These are phyloP conservation scores for Picus viridis DNA, from an alignment of 2,797 vertebrate species.

Conservation along the genomic window DNA sequence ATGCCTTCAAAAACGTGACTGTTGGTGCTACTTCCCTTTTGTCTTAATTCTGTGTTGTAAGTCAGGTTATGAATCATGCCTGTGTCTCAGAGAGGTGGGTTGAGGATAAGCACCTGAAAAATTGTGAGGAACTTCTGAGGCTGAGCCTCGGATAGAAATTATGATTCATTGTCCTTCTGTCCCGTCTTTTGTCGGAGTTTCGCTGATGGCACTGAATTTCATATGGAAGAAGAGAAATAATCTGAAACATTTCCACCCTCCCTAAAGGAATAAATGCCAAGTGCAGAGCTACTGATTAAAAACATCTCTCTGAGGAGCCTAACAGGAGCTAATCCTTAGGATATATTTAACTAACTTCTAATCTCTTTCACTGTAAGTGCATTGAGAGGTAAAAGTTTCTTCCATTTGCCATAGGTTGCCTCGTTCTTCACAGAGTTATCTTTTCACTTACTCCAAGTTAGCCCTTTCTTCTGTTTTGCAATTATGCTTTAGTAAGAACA, in stretches of 20 bases:
- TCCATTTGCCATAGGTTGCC: not conserved
- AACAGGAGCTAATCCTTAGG: slow-evolving; percentile 40
- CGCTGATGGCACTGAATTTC: slow-evolving; percentile 23
- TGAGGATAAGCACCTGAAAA: not conserved
- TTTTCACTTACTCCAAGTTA: not conserved
- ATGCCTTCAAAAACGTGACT: not conserved
- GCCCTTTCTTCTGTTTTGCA: not conserved
- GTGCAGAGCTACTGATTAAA: slow-evolving; percentile 37
- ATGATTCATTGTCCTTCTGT: not conserved
- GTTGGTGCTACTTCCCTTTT: not conserved
- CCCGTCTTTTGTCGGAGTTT: not conserved
- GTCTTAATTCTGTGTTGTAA: not conserved
- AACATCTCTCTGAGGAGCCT: not conserved
- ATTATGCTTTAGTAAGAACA: not conserved
- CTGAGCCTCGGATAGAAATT: not conserved
- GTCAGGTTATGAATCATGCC: not conserved
- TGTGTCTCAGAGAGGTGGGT: not conserved
- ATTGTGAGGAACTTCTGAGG: not conserved
- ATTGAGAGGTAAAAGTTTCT: slow-evolving; percentile 8
- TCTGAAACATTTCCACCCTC: not conserved
- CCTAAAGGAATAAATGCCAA: slow-evolving; percentile 18
- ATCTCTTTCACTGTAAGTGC: slow-evolving; percentile 26
- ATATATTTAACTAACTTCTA: slow-evolving; percentile 38
- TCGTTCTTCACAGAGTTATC: not conserved
- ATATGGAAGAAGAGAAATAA: not conserved